These are phyloP conservation scores for Pogona vitticeps DNA, from an alignment of 2,113 vertebrate genomes.

Conservation along the genomic window DNA sequence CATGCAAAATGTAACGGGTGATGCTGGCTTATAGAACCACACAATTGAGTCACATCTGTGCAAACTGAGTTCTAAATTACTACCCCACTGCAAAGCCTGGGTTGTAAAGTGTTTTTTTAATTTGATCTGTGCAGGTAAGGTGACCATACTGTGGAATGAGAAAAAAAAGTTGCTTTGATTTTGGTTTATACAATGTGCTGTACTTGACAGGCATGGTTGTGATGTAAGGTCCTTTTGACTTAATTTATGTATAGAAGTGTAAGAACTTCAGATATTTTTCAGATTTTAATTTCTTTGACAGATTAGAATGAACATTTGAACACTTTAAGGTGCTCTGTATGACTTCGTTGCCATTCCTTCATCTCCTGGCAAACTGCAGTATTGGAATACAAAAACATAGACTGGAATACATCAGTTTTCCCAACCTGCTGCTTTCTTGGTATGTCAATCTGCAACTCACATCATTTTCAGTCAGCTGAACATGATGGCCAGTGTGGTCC, in stretches of 20 bases:
- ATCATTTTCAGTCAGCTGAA: background rate
- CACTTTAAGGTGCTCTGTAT: background rate
- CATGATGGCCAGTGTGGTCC: no score
- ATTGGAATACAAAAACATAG: background rate
- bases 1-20: background rate
- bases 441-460: background rate
- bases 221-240: background rate
- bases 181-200: background rate
- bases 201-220: background rate
- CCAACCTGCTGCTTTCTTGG: background rate
- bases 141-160: fast-evolving
- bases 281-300: background rate
- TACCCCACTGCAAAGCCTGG: background rate
- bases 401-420: no score
- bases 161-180: fast-evolving
- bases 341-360: no score
- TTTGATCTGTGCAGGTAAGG: background rate
- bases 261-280: background rate
- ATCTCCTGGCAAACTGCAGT: background rate
- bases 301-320: background rate
- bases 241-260: background rate
- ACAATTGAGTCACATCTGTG: background rate
- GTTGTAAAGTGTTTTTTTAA: background rate
- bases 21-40: background rate
- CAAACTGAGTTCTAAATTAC: background rate